Percentiles rank a stretch among this genome's conserved stretches.
These are phyloP conservation scores for Hyposmocoma kahamanoa DNA, from an alignment of 1,140 invertebrate genomes.

Conservation along the genomic window DNA sequence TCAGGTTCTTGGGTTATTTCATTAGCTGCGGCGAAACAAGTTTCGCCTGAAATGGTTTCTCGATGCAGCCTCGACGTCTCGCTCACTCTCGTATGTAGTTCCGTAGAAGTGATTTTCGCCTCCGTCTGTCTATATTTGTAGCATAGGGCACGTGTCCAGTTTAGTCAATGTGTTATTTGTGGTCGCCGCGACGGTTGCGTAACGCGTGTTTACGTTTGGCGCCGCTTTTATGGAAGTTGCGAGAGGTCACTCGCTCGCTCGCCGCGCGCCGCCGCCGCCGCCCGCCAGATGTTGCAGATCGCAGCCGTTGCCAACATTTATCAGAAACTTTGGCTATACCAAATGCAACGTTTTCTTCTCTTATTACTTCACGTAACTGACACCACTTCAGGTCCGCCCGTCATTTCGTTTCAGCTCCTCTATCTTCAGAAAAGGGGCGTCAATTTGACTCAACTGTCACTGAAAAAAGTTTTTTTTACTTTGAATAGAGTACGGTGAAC, in stretches of 20 bases:
- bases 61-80: slow-evolving; percentile 27
- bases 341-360: too few relatives aligned
- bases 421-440: too few relatives aligned
- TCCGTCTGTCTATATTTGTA: slow-evolving; percentile 24
- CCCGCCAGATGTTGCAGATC: neutral
- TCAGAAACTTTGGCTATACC: too few relatives aligned
- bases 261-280: neutral
- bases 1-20: too few relatives aligned
- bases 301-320: too few relatives aligned
- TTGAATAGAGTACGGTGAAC: too few relatives aligned
- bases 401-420: too few relatives aligned
- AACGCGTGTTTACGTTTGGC: slow-evolving; percentile 30
- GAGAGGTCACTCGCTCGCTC: neutral
- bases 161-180: slow-evolving; percentile 38
- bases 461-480: too few relatives aligned
- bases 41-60: slow-evolving; percentile 56
- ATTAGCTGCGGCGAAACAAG: slow-evolving; percentile 17
- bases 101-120: slow-evolving; percentile 11
- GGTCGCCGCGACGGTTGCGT: slow-evolving; percentile 17
- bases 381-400: too few relatives aligned
- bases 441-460: too few relatives aligned
- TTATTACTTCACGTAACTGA: too few relatives aligned
- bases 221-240: neutral
- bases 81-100: neutral
- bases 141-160: slow-evolving; percentile 25